Evolutionary conservation across 2,888 invertebrate genomes (phyloP), one percentile per base, ranked within the genome.

Genomic region (Rhingia rostrata): DNA sequence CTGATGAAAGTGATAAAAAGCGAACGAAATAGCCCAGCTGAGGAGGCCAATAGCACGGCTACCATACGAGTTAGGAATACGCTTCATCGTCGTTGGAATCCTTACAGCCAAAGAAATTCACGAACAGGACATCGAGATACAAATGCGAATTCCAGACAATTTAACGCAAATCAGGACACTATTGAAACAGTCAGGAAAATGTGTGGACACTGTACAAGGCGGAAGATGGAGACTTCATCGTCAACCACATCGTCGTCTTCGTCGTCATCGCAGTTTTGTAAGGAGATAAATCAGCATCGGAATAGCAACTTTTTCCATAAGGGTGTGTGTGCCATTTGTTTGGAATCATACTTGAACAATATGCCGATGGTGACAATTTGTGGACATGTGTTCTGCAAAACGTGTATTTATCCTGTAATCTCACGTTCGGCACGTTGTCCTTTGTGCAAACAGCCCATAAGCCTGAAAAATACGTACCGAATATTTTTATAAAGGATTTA

Each of bases 321-420:
- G 41, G 22, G 47, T 7, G 35, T 69, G 43, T 77, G 66, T 32
- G 63, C 58, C 30, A 58, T 79, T 64, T 79, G 79, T 41, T 32
- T 69, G 73, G 78, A 64, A 41, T 12, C 33, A 5, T 83, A 79
- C 37, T 32, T 64, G 61, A 43, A 79, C 49, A 69, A 69, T 32
- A 39, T 47, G 5, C 73, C 73, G 10, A 41, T 79, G 73, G 83
- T 60, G 56, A 83, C 78, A 39, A 61, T n/a, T n/a, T 79, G 79
- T 30, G 73, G 78, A 39, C 83, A 67, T 75, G 66, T 78, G 43
- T 69, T 73, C 10, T 83, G 64, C 7, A 78, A 53, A 49, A 14
- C 54, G 4, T 78, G 82, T 22, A 54, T 67, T 9, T 58, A 58
- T 47, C n/a, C 69, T 49, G 33, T 37, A 30, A 79, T 81, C 12